Evolutionary conservation across 2,797 vertebrate species (phyloP).

Genomic region (Centroberyx gerrardi): DNA sequence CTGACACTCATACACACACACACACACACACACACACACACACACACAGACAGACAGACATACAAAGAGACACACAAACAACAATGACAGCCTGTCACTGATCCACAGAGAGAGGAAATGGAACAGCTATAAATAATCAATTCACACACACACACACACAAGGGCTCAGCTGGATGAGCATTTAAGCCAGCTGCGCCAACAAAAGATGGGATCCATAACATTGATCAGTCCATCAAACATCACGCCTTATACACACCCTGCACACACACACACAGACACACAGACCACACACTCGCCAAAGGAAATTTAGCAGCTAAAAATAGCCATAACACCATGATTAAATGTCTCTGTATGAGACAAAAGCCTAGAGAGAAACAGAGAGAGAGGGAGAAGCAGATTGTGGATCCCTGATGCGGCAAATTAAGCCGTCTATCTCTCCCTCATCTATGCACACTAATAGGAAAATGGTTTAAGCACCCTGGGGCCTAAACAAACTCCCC

Average conservation of each 20-base stretch:
- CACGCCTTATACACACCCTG: background rate
- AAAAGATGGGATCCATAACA: conserved; percentile 73
- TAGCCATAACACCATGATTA: conserved; percentile 45
- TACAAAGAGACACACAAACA: conserved; percentile 34
- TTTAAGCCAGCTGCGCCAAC: conserved; percentile 65
- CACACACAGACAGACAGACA: background rate
- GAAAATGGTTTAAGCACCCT: conserved; percentile 52
- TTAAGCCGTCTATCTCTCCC: conserved; percentile 48
- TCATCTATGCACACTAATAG: conserved; percentile 59
- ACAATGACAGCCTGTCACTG: conserved; percentile 50
- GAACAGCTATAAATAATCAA: conserved; percentile 70
- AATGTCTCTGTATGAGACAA: conserved; percentile 39
- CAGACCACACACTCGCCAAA: conserved; percentile 50
- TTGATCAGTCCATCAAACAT: conserved; percentile 63
- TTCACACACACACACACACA: conserved; percentile 37
- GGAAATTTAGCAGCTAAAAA: conserved; percentile 63
- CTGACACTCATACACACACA: background rate
- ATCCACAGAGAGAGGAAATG: conserved; percentile 50
- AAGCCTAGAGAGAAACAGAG: conserved; percentile 23
- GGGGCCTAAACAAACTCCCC: conserved; percentile 20
- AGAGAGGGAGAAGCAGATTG: conserved; percentile 38
- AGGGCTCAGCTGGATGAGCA: conserved; percentile 57
- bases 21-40: background rate
- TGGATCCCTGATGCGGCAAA: conserved; percentile 59
- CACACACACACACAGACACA: conserved; percentile 29